A percentile compares a stretch with the other conserved stretches of the same genome.
phyloP scores from a whole-genome alignment of 2,113 vertebrate genomes.

The Cercocebus atys region DNA sequence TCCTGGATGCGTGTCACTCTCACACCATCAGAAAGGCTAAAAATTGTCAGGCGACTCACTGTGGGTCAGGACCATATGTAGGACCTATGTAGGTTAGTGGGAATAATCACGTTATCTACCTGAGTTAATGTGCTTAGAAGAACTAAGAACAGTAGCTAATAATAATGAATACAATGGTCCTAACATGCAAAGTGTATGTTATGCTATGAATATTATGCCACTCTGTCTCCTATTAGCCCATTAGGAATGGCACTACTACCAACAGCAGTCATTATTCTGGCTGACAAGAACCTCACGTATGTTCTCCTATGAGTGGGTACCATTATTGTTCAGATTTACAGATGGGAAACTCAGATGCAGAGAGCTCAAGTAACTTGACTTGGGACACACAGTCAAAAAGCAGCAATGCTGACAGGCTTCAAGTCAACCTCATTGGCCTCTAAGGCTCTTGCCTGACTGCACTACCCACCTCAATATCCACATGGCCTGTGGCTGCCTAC shows the following conservation, averaged over 20 bases:
- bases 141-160: neutral
- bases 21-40: neutral
- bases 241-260: too few relatives aligned
- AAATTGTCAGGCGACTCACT: neutral
- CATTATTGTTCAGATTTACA: neutral
- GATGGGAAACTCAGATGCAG: neutral
- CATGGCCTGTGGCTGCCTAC: neutral
- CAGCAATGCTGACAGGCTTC: neutral
- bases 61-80: neutral
- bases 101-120: neutral
- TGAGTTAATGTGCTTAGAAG: neutral
- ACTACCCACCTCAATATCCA: neutral
- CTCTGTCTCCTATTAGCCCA: neutral
- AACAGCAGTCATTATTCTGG: neutral
- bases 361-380: neutral
- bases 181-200: rapidly evolving
- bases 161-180: neutral
- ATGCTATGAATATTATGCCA: too few relatives aligned
- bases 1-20: neutral
- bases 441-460: neutral
- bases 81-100: neutral
- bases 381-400: neutral
- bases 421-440: neutral
- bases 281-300: neutral
- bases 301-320: neutral